These are phyloP conservation scores for Phaethornis superciliosus DNA, from an alignment of 2,113 vertebrate genomes.

Conservation along the genomic window DNA sequence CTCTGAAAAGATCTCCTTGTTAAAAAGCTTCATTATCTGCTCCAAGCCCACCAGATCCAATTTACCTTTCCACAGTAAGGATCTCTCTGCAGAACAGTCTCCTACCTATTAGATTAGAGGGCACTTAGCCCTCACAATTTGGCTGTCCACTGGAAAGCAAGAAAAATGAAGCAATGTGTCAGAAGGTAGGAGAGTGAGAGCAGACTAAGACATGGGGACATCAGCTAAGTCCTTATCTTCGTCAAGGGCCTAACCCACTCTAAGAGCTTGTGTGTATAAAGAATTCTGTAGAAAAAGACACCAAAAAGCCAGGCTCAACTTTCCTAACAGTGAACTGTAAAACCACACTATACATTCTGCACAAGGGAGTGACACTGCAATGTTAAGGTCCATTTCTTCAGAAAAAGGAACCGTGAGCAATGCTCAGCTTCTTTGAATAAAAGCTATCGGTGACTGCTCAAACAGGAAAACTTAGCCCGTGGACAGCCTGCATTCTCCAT, in stretches of 20 bases:
- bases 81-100: not conserved
- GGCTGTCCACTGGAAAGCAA: not conserved
- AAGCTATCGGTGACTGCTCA: not conserved
- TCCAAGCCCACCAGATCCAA: not conserved
- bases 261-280: not conserved
- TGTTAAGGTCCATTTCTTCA: not conserved
- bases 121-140: not conserved
- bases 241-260: not conserved
- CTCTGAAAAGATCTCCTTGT: not conserved
- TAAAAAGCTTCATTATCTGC: not conserved
- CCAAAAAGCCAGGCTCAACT: not conserved
- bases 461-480: not conserved
- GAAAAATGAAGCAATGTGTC: not conserved
- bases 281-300: not conserved
- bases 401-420: not conserved
- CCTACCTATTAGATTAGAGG: not conserved
- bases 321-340: not conserved
- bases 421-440: not conserved
- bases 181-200: rapidly evolving
- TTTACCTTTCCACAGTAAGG: not conserved
- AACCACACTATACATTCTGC: not conserved
- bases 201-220: not conserved
- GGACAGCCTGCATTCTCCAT: not conserved
- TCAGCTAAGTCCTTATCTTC: not conserved
- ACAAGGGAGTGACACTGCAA: not conserved